Conservation (phyloP, 2,113 vertebrate genomes). For the Zingel zingel region DNA sequence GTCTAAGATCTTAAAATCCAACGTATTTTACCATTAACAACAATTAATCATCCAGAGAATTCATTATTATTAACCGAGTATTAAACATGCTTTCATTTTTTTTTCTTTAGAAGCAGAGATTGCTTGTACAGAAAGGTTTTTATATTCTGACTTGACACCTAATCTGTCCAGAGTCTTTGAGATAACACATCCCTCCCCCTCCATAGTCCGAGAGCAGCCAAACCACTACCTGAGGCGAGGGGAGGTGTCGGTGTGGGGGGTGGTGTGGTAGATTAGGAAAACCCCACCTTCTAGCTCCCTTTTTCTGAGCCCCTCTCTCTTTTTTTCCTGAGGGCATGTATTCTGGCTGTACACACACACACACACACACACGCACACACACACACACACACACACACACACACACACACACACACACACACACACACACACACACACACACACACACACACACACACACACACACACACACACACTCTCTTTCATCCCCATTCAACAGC, state of each 20-base stretch:
- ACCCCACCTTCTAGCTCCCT: conserved; percentile 26
- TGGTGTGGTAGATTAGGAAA: conserved; percentile 34
- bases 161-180: conserved; percentile 30
- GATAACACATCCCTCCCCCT: conserved; percentile 13
- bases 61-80: not conserved
- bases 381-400: conserved; percentile 17
- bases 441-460: not conserved
- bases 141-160: conserved; percentile 31
- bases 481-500: too few species aligned
- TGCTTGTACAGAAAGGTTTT: conserved; percentile 22
- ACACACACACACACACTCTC: conserved; percentile 7
- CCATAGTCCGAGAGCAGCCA: not conserved
- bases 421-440: not conserved
- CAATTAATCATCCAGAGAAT: not conserved
- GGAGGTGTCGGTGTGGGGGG: not conserved
- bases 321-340: conserved; percentile 44
- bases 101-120: not conserved
- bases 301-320: conserved; percentile 36
- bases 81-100: not conserved
- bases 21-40: not conserved
- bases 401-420: not conserved
- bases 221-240: conserved; percentile 30
- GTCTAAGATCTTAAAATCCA: not conserved
- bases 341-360: conserved; percentile 28
- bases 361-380: conserved; percentile 25